A percentile compares a stretch with the other conserved stretches of the same genome.
phyloP scores from a whole-genome alignment of 2,888 invertebrate genomes.

The Danaus chrysippus region DNA sequence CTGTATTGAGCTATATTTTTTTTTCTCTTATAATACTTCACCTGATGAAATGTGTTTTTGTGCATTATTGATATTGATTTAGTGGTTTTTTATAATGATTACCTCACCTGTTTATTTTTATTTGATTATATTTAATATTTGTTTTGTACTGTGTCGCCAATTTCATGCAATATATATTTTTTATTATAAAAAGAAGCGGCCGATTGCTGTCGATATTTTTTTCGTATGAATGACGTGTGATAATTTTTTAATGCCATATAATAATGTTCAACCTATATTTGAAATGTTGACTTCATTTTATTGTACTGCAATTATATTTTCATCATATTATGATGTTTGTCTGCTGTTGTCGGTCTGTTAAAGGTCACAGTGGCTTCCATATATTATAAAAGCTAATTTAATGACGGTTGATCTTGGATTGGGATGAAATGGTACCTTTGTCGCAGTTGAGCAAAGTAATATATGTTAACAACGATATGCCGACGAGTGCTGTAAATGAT shows the following conservation, averaged over 20 bases:
- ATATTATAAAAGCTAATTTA: conserved; percentile 45
- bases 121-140: not conserved
- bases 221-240: not conserved
- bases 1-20: conserved; percentile 14
- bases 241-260: not conserved
- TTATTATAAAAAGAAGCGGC: not conserved
- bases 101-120: not conserved
- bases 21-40: conserved; percentile 1
- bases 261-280: not conserved
- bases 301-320: conserved; percentile 42
- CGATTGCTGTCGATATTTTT: conserved; percentile 1
- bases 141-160: not conserved
- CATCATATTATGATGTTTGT: conserved; percentile 61
- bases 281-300: not conserved
- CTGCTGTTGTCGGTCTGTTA: conserved; percentile 70
- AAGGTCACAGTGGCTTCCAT: conserved; percentile 59
- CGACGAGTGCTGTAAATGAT: conserved; percentile 8
- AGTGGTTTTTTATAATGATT: conserved; percentile 2
- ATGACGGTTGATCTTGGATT: conserved; percentile 34
- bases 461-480: conserved; percentile 11
- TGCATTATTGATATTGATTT: conserved; percentile 9
- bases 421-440: conserved; percentile 24
- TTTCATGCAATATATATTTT: conserved; percentile 5
- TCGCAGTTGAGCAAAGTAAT: conserved; percentile 15
- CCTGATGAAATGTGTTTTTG: conserved; percentile 9